Percentiles rank a stretch among this genome's conserved stretches.
Conservation (phyloP, 2,797 vertebrate species). For the Scolopax rusticola region DNA sequence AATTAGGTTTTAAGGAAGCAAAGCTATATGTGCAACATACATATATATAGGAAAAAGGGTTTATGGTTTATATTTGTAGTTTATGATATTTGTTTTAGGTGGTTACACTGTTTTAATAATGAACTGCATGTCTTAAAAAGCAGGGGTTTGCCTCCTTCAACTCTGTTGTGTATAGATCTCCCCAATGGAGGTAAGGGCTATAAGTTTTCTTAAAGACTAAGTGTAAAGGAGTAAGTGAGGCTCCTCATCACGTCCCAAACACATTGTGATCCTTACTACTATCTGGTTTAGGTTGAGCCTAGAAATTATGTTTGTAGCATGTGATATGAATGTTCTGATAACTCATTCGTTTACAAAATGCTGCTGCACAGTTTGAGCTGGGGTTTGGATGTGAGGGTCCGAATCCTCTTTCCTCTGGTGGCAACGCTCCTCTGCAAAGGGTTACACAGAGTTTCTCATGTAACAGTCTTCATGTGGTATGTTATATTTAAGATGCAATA, state of each 20-base stretch:
- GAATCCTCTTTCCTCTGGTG: not conserved
- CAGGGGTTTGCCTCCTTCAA: not conserved
- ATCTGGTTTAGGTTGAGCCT: not conserved
- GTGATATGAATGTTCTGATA: fast-evolving
- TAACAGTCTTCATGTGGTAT: not conserved
- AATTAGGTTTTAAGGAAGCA: constrained; percentile 9
- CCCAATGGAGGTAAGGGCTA: not conserved
- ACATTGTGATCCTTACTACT: not conserved
- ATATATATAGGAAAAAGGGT: not conserved
- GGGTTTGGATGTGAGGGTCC: not conserved
- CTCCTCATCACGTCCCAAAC: not conserved
- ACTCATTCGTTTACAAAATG: not conserved
- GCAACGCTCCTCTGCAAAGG: not conserved
- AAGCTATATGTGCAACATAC: not conserved
- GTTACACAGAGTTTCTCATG: not conserved
- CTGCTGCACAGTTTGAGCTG: not conserved
- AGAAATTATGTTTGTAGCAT: not conserved
- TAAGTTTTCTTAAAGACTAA: not conserved
- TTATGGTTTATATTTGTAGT: not conserved
- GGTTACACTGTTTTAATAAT: not conserved
- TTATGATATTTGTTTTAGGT: not conserved
- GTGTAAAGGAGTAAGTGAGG: not conserved
- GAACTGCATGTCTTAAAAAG: not conserved
- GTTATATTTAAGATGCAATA: not conserved
- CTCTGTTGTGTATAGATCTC: not conserved